phyloP scores from a whole-genome alignment of 2,888 invertebrate genomes.

The Phragmatobia fuliginosa region DNA sequence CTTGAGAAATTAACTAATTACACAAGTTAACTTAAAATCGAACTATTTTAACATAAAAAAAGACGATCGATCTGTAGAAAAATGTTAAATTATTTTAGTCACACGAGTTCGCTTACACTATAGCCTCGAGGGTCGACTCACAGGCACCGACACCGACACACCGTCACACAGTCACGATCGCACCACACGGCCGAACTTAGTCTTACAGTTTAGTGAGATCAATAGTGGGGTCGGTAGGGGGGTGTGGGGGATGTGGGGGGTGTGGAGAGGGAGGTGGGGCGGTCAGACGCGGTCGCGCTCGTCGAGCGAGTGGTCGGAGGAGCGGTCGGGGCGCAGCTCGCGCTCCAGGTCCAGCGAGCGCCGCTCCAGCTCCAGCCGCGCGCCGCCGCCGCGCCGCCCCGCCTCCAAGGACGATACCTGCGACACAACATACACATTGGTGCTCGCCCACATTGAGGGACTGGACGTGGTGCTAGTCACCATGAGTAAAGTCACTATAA shows the following conservation, averaged over 20 bases:
- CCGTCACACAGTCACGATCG: slow-evolving; percentile 77
- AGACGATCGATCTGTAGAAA: slow-evolving; percentile 76
- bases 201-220: slow-evolving; percentile 84
- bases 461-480: no score
- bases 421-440: no score
- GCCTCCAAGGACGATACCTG: slow-evolving; percentile 82
- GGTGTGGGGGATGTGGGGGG: no score
- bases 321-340: slow-evolving; percentile 77
- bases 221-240: slow-evolving; percentile 50
- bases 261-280: slow-evolving; percentile 9
- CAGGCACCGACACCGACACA: slow-evolving; percentile 84
- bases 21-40: slow-evolving; percentile 66
- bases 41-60: slow-evolving; percentile 64
- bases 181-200: slow-evolving; percentile 80
- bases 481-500: no score
- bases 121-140: slow-evolving; percentile 66
- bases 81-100: slow-evolving; percentile 78
- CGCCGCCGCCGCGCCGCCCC: slow-evolving; percentile 62
- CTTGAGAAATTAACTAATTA: slow-evolving; percentile 82
- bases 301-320: slow-evolving; percentile 81
- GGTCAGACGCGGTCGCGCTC: slow-evolving; percentile 81
- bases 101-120: slow-evolving; percentile 81
- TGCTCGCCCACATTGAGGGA: no score
- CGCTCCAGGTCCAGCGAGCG: slow-evolving; percentile 84
- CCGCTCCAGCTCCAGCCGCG: slow-evolving; percentile 79